phyloP scores from a whole-genome alignment of 2,797 vertebrate species.

The Gouania willdenowi region DNA sequence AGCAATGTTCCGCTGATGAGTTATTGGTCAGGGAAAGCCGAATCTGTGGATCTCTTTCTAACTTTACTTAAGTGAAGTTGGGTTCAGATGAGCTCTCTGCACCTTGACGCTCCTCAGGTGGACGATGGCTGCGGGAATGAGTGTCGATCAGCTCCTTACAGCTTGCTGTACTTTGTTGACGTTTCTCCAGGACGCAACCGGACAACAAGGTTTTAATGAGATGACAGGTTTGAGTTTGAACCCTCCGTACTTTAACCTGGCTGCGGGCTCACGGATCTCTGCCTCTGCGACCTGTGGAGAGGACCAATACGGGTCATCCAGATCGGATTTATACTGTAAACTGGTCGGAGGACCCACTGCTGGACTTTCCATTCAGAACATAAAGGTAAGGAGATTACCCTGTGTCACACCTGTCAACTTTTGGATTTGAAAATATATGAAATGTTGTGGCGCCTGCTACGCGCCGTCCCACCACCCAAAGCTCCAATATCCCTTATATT shows the following conservation, averaged over 20 bases:
- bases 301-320: slow-evolving; percentile 64
- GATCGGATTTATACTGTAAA: slow-evolving; percentile 86
- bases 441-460: too few species aligned
- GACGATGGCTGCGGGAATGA: slow-evolving; percentile 68
- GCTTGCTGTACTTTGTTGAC: slow-evolving; percentile 17
- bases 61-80: too few species aligned
- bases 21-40: too few species aligned
- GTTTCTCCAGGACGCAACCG: slow-evolving; percentile 31
- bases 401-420: too few species aligned
- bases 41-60: too few species aligned
- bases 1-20: too few species aligned
- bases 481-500: too few species aligned
- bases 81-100: too few species aligned
- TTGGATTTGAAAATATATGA: too few species aligned
- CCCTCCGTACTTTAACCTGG: slow-evolving; percentile 91
- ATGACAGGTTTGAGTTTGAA: slow-evolving; percentile 75
- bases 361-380: slow-evolving; percentile 71
- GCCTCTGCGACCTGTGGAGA: slow-evolving; percentile 90
- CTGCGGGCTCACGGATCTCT: slow-evolving; percentile 72
- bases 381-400: slow-evolving; percentile 84
- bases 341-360: slow-evolving; percentile 85
- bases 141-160: slow-evolving; percentile 40
- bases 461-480: too few species aligned
- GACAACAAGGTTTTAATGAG: slow-evolving; percentile 42
- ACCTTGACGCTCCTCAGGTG: slow-evolving; percentile 48